Evolutionary conservation across 2,797 vertebrate species (phyloP).

Genomic region (Choloepus didactylus): DNA sequence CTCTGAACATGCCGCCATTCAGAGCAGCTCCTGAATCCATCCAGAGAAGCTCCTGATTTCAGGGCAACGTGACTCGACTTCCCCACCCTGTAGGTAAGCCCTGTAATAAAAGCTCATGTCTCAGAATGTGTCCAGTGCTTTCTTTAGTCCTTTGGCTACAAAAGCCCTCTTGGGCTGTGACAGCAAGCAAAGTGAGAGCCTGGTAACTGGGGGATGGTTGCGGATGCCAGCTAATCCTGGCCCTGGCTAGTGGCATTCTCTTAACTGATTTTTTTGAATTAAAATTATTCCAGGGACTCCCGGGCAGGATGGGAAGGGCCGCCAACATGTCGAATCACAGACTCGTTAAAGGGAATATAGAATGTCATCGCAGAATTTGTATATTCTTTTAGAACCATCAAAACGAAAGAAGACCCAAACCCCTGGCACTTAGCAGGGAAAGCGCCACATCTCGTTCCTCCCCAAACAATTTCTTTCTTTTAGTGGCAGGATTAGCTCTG

Average conservation of each 20-base stretch:
- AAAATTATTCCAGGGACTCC: background rate
- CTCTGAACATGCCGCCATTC: no score
- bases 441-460: background rate
- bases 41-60: no score
- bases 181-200: no score
- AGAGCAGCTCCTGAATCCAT: no score
- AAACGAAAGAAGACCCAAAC: background rate
- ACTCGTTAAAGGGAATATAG: background rate
- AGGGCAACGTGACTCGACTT: no score
- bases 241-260: no score
- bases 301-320: background rate
- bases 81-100: no score
- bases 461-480: background rate
- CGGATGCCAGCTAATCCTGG: background rate
- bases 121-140: no score
- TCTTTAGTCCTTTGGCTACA: no score
- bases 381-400: background rate
- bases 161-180: no score
- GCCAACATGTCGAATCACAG: accelerated
- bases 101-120: no score
- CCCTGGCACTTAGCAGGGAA: background rate
- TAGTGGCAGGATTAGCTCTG: background rate
- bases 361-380: accelerated
- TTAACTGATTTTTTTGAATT: background rate
- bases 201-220: no score